phyloP scores from a whole-genome alignment of 53 echinoderm and acorn worm species.

The Echinometra lucunter region DNA sequence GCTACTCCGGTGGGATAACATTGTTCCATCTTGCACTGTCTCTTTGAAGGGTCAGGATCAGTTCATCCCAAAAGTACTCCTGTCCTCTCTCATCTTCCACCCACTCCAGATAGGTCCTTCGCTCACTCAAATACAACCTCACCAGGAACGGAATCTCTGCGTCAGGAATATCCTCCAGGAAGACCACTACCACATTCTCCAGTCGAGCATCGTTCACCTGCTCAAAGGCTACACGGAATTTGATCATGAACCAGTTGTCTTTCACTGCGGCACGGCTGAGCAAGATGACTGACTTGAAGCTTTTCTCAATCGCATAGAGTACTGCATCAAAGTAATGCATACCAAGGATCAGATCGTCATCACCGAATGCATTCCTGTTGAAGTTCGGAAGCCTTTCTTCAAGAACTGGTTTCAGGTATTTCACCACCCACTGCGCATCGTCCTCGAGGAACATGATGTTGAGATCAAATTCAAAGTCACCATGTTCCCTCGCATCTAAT shows the following conservation, averaged over 20 bases:
- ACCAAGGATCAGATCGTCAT: not conserved
- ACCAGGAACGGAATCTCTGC: not conserved
- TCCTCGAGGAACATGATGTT: not conserved
- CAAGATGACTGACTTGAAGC: not conserved
- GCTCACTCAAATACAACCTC: not conserved
- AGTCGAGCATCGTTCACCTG: not conserved
- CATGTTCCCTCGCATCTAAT: not conserved
- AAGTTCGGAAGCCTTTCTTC: slow-evolving; percentile 7
- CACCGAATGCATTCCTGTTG: not conserved
- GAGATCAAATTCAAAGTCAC: slow-evolving; percentile 7
- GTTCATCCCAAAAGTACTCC: not conserved
- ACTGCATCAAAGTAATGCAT: slow-evolving; percentile 7
- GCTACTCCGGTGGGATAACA: not conserved
- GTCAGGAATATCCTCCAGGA: not conserved
- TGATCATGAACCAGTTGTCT: not conserved
- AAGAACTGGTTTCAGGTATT: not conserved
- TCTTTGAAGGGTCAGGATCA: not conserved
- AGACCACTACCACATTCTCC: not conserved
- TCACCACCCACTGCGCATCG: not conserved
- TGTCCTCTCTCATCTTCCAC: not conserved
- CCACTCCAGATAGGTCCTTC: not conserved
- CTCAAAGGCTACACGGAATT: not conserved
- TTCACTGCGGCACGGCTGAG: not conserved
- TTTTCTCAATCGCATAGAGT: not conserved
- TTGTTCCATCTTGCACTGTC: not conserved